These are phyloP conservation scores for Papilio xuthus DNA, from an alignment of 1,140 invertebrate genomes.

Conservation along the genomic window DNA sequence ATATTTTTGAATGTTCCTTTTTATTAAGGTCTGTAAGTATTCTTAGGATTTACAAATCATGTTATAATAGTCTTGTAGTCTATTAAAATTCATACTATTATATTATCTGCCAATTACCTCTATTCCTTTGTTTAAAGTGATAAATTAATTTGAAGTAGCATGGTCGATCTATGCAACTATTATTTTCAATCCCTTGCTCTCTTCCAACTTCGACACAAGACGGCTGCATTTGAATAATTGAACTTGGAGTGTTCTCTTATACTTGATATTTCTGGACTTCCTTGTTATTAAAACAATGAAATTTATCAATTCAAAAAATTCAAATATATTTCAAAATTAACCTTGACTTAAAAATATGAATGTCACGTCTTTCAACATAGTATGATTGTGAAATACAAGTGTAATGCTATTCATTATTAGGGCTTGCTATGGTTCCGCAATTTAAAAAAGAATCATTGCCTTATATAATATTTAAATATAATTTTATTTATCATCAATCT, in stretches of 20 bases:
- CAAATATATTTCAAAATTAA: conserved; percentile 16
- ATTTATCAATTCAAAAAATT: background rate
- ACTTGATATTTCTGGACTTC: background rate
- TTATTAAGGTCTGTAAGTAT: too few relatives aligned
- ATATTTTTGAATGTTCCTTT: too few relatives aligned
- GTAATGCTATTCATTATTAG: conserved; percentile 1
- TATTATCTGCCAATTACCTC: too few relatives aligned
- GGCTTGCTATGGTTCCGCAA: background rate
- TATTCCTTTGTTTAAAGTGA: too few relatives aligned
- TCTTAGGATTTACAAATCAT: too few relatives aligned
- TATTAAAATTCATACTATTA: too few relatives aligned
- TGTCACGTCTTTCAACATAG: conserved; percentile 5
- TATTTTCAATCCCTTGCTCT: too few relatives aligned
- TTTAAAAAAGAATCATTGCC: background rate
- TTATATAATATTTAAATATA: too few relatives aligned
- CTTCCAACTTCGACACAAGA: background rate
- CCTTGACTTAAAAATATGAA: conserved; percentile 19
- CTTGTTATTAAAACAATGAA: conserved; percentile 10
- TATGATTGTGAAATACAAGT: background rate
- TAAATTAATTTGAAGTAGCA: too few relatives aligned
- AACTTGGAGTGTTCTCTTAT: background rate
- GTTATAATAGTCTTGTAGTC: too few relatives aligned
- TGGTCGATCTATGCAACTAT: too few relatives aligned
- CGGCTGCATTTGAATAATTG: background rate
- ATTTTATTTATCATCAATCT: too few relatives aligned